These are phyloP conservation scores for Elephantulus edwardii DNA, from an alignment of 2,113 vertebrate genomes.

Conservation along the genomic window DNA sequence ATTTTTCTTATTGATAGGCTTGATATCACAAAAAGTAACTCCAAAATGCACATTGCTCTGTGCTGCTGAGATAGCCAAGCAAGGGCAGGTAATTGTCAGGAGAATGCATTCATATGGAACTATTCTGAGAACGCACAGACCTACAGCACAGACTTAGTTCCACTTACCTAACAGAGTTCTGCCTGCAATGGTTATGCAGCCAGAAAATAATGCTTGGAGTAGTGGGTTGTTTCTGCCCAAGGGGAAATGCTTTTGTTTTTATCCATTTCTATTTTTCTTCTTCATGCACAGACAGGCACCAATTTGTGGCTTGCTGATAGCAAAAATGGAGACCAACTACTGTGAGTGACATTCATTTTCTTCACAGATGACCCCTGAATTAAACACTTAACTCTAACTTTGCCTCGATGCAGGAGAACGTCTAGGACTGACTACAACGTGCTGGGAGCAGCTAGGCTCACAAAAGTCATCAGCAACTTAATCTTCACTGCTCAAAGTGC, in stretches of 20 bases:
- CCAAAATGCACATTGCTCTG: constrained; percentile 10
- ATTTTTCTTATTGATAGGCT: constrained; percentile 27
- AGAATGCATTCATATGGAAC: neutral
- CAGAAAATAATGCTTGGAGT: constrained; percentile 54
- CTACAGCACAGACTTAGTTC: constrained; percentile 38
- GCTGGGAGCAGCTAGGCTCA: neutral
- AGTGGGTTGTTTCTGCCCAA: constrained; percentile 27
- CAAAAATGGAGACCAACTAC: constrained; percentile 39
- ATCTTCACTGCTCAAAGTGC: neutral
- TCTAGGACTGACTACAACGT: neutral
- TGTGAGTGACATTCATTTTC: constrained; percentile 50
- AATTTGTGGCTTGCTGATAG: constrained; percentile 51
- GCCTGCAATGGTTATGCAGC: constrained; percentile 1
- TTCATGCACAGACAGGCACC: constrained; percentile 54
- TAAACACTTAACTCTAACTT: constrained; percentile 39
- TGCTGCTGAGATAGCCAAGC: constrained; percentile 34
- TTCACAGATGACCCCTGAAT: constrained; percentile 31
- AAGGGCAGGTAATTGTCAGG: constrained; percentile 11
- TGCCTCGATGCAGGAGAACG: neutral
- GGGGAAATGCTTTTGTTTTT: constrained; percentile 60
- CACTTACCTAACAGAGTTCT: constrained; percentile 15
- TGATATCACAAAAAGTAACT: neutral
- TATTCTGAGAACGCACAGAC: neutral
- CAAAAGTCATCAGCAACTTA: neutral
- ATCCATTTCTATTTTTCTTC: constrained; percentile 60